Percentiles rank a stretch among this genome's conserved stretches.
Evolutionary conservation across 2,888 invertebrate species (phyloP).

Genomic region (Morinoia aosen): DNA sequence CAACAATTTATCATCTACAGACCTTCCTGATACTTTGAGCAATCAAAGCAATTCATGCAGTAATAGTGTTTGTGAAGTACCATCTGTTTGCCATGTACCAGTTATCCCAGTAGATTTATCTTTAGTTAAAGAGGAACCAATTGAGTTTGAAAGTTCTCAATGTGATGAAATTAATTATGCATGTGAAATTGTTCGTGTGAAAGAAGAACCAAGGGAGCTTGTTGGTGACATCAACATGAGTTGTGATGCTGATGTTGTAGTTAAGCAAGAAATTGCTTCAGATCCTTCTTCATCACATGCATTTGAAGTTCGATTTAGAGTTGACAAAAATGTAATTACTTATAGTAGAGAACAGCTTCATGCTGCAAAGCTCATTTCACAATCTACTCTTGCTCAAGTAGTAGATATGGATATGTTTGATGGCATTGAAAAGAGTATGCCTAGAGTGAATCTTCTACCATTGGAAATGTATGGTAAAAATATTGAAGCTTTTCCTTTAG

Average conservation of each 20-base stretch:
- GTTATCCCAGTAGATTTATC: constrained; percentile 1
- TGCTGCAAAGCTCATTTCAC: constrained; percentile 64
- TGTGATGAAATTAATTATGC: not conserved
- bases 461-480: constrained; percentile 57
- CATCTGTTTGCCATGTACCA: not conserved
- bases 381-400: constrained; percentile 61
- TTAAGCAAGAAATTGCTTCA: not conserved
- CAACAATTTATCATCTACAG: not conserved
- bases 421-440: constrained; percentile 56
- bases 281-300: not conserved
- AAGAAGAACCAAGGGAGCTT: not conserved
- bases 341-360: constrained; percentile 64
- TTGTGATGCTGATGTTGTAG: not conserved
- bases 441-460: constrained; percentile 47
- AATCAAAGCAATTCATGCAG: not conserved
- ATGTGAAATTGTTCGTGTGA: not conserved
- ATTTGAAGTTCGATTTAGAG: constrained; percentile 57
- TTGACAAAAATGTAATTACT: constrained; percentile 55
- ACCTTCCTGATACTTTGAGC: not conserved
- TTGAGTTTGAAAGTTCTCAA: not conserved
- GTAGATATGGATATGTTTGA: constrained; percentile 66
- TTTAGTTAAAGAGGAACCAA: constrained; percentile 31
- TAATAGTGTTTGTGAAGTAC: not conserved
- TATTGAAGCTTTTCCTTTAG: constrained; percentile 48
- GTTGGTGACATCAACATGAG: not conserved